Conservation (phyloP, 2,888 invertebrate species). For the Heteropelma amictum region DNA sequence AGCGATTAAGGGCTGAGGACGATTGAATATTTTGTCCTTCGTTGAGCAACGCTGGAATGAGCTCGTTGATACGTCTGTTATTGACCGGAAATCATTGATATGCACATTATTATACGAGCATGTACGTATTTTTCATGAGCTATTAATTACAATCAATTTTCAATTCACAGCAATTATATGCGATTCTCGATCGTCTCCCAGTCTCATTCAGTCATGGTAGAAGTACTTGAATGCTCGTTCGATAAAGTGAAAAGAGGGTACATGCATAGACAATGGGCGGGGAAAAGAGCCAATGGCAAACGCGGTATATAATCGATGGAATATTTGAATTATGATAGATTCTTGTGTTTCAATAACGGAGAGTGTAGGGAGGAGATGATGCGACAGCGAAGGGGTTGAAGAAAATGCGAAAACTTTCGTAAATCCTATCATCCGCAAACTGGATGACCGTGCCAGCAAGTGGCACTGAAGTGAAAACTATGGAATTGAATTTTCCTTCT, state of each 20-base stretch:
- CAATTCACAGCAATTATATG: too few relatives aligned
- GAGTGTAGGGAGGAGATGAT: background rate
- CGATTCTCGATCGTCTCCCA: too few relatives aligned
- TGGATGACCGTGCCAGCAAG: conserved; percentile 44
- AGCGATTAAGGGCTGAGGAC: too few relatives aligned
- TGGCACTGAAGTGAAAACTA: conserved; percentile 38
- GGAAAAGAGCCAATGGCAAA: background rate
- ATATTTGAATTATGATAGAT: conserved; percentile 35
- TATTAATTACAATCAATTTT: too few relatives aligned
- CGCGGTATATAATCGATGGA: conserved; percentile 9
- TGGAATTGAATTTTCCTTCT: conserved; percentile 51
- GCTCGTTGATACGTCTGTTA: too few relatives aligned
- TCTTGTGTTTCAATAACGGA: conserved; percentile 45
- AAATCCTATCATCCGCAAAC: conserved; percentile 48
- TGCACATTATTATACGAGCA: too few relatives aligned
- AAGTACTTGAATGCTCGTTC: too few relatives aligned
- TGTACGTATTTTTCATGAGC: too few relatives aligned
- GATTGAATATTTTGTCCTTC: too few relatives aligned
- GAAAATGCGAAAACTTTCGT: conserved; percentile 38
- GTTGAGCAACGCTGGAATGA: too few relatives aligned
- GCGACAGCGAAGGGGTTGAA: background rate
- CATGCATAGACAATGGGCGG: background rate
- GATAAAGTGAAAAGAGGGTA: conserved; percentile 3
- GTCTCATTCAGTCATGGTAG: too few relatives aligned
- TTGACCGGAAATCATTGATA: too few relatives aligned